Evolutionary conservation across 1,140 invertebrate species (phyloP), one percentile per base, ranked within the genome.

Genomic region (Drosophila virilis): DNA sequence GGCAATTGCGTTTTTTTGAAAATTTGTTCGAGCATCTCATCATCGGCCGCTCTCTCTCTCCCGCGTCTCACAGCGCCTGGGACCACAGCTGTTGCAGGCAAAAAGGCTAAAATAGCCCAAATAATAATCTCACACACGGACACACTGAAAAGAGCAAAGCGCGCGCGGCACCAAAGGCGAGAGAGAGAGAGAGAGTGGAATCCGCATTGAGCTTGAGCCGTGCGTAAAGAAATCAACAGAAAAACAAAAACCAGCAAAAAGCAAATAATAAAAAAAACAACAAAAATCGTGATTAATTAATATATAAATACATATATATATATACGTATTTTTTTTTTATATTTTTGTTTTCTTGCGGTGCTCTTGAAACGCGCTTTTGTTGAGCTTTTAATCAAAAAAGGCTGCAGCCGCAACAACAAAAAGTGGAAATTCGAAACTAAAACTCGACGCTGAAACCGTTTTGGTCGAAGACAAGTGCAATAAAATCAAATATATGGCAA

Each of bases 381-480:
- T 55, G 38, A 65, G 58, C 45, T 40, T 67, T 74, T 68, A 74
- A 74, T 68, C 71, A 66, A 72, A 52, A 71, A 64, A 74, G 72
- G 59, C 68, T 66, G 67, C 55, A 64, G 54, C 52, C 70, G 51
- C 48, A 74, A 70, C 52, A 75, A 65, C 69, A 65, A 43, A 38
- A 72, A 62, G 28, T 22, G 46, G 8, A 13, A 57, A 46, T 35
- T 58, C 43, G 52, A 75, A 60, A 43, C 54, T 51, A 22, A 68
- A 61, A 66, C 59, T 50, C 45, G 45, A 38, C 40, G 38, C 38
- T 32, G 13, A 59, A 40, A 66, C 57, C 40, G 45, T 57, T 72
- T 66, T 64, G 60, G 10, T 60, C 15, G 35, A 66, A 77, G 68
- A 68, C 78, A 83, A 85, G 73, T 85, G 77, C 77, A 89, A 89